Evolutionary conservation across 1,140 invertebrate genomes (phyloP), one percentile per base, ranked within the genome.

Genomic region (Monochamus saltuarius): DNA sequence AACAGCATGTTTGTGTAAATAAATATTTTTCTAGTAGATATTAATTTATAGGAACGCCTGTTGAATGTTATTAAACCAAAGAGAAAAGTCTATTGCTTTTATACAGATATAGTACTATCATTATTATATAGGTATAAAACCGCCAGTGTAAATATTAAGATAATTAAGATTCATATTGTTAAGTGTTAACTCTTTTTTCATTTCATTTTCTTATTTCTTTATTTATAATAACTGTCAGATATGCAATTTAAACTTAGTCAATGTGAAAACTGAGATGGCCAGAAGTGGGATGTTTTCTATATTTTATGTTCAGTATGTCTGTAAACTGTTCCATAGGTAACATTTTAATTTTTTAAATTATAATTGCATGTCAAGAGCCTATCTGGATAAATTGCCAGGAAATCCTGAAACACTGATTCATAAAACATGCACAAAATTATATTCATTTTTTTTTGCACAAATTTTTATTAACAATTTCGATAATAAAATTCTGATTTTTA

Each of bases 1-100:
- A 36, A 63, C 50, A 61, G 62, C 68, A 65, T 65, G 60, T 67
- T 67, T 67, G 62, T 70, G 65, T 70, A 61, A 50, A 61, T 66
- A 60, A 56, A 67, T 67, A 67, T 64, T 69, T 66, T 64, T 65
- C 22, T 29, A 29, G 59, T 69, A 67, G 64, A 60, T 49, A 61
- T 59, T 61, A 51, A 59, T 61, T 64, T 63, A 57, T 57, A 62
- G 36, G 36, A 59, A 51, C 54, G 59, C 46, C 45, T 29, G 22
- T 29, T 40, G 52, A 50, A 52, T 50, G 45, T 65, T 67, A 62
- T 64, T 51, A 68, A 64, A 68, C 67, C 67, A 68, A 68, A 68
- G 66, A 67, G 55, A 56, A 59, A n/a, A 17, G 34, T 65, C 52
- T 65, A 60, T 65, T 52, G 56, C 45, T 63, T 50, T 56, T 49